Base-by-base conservation (phyloP, 2,113 vertebrate species). In the Setophaga coronata region DNA sequence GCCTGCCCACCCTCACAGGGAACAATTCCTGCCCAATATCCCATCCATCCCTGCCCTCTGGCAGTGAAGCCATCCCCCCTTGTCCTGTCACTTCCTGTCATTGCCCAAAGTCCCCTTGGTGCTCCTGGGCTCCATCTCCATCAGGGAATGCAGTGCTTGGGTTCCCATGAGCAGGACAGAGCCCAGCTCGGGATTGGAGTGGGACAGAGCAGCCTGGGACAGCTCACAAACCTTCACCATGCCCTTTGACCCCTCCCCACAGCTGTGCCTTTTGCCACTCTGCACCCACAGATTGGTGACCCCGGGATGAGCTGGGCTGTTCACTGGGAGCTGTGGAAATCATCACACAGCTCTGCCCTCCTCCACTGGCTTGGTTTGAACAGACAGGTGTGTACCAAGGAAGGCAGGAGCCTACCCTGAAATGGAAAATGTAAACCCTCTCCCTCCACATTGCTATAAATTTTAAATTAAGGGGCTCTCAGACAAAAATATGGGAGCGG, bases 71-170 rank as follows among this genome's bases (percentile, higher is more conserved):
- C 51, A 58, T 58, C 18, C 24, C 23, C 34, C 34, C 2, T 1
- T 43, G 36, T 66, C 33, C 58, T 28, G 34, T 21, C 67, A 8
- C 34, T 42, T 43, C 36, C 26, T 24, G 43, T 1, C 26, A 6
- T 6, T 58, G 43, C 18, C 77, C 18, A 1, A 56, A 57, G 31
- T 28, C n/a, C 24, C 7, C 29, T 31, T 15, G 33, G 28, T 43
- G 60, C 14, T 64, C 14, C 20, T 19, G 36, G 21, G 48, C 53
- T 76, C 62, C 16, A 4, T 21, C 62, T 72, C 28, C 26, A 15
- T 9, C 0, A 0, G 33, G 58, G n/a, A 61, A 12, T 0, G 2
- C 34, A 7, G 36, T 1, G 38, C 53, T 48, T 0, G 5, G 36
- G 2, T 36, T 18, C 0, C 3, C 47, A 9, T 0, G 23, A 18